Evolutionary conservation across 1,140 invertebrate genomes (phyloP).

Genomic region (Macrobrachium rosenbergii): DNA sequence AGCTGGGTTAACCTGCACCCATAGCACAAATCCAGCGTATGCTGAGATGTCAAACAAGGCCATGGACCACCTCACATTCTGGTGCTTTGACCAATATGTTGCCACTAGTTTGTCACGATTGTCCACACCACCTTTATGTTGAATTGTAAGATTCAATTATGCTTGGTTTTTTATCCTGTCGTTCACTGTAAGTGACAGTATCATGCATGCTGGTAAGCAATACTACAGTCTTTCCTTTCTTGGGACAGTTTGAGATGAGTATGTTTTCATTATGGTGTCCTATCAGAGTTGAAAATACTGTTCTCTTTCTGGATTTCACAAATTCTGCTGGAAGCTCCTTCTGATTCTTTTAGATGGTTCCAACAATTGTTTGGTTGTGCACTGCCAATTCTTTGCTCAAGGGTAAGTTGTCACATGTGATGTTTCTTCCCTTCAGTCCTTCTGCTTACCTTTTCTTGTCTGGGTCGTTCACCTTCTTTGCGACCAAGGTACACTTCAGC

Average conservation of each 20-base stretch:
- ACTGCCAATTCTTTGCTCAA: background rate
- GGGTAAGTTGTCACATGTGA: background rate
- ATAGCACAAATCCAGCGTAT: background rate
- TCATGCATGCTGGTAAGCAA: background rate
- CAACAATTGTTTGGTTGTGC: background rate
- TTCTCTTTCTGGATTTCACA: background rate
- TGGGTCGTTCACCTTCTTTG: too few species aligned
- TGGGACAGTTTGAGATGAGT: background rate
- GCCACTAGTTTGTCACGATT: constrained; percentile 26
- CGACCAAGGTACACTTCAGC: too few species aligned
- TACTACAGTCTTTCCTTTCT: background rate
- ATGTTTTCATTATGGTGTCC: background rate
- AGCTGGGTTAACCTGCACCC: background rate
- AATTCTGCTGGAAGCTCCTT: background rate
- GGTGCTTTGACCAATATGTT: background rate
- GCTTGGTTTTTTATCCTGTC: constrained; percentile 9
- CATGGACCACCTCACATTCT: background rate
- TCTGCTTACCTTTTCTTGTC: too few species aligned
- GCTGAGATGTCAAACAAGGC: constrained; percentile 6
- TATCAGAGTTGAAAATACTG: background rate
- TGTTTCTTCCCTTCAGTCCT: background rate
- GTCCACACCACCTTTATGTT: background rate
- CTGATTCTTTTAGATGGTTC: too few species aligned
- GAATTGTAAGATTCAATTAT: background rate
- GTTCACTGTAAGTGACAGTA: background rate